Evolutionary conservation across 2,888 invertebrate species (phyloP), one percentile per base, ranked within the genome.

Genomic region (Tetanocera ferruginea): DNA sequence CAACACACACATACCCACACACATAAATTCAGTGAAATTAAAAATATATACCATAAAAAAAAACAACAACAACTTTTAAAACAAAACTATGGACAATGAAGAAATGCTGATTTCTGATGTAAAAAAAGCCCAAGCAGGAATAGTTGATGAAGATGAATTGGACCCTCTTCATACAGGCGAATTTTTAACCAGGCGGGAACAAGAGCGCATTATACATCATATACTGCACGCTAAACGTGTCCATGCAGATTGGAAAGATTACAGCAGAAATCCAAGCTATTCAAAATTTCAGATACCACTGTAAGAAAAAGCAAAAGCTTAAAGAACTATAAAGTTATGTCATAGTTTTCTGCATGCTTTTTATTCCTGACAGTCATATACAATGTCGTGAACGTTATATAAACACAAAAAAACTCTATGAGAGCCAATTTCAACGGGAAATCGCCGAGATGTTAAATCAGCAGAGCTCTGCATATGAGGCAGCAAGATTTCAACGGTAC

Each of bases 231-330:
- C 57, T 8, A 60, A 60, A 3, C n/a, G 57, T 43, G 19, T 5
- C 0, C 55, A 37, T 23, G 57, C 9, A 34, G 75, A 75, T 57
- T 66, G 34, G 52, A 75, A 37, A 8, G 75, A 75, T 23, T 14
- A 11, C 14, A 75, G 75, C 57, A 3, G 6, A 17, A 2, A 75
- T 37, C 83, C 84, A 0, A 84, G 84, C 60, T 84, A 67, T 19
- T 81, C 82, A 5, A 72, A 83, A 52, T 82, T 84, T n/a, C 79
- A 81, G 72, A 76, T 82, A 23, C 83, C 84, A 2, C 83, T 83
- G 84, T 84, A 76, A 77, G 82, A 8, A n/a, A 8, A 31, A 37
- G 31, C 28, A 17, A 31, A n/a, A 31, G 60, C 67, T n/a, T 52
- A 11, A 8, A 51, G 19, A 17, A 52, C 49, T 6, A 37, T 37